Evolutionary conservation across 2,113 vertebrate genomes (phyloP), one percentile per base, ranked within the genome.

Genomic region (Anhinga anhinga): DNA sequence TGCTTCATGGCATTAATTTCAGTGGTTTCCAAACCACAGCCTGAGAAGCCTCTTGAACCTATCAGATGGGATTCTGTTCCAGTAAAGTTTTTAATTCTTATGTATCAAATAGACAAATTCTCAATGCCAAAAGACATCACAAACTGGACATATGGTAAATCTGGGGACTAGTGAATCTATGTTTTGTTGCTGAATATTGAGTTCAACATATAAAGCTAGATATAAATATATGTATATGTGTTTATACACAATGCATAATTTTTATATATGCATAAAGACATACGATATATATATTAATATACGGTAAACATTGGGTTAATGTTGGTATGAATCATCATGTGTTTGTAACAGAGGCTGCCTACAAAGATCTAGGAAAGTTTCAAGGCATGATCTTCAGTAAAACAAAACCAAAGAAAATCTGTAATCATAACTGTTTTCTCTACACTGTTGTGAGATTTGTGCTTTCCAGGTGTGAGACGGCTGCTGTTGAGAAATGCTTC

Each of bases 1-100:
- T 88, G 40, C 29, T 90, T 90, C 19, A 71, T 59, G 59, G n/a
- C 23, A 82, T 93, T 93, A 3, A 63, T 92, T 96, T 83, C 56
- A 92, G 40, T 69, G 67, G 52, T 93, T 95, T 95, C 65, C 27
- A 88, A 81, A 93, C 72, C 65, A 90, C 83, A 93, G 44, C n/a
- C 44, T 78, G 47, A 93, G 80, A 94, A 92, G 13, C 26, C 21
- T 91, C 56, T 52, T 78, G 73, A 82, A 92, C 17, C 80, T 69
- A 78, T 53, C 12, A 32, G 67, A 36, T 9, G 65, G 42, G 36
- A 83, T 88, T 74, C 55, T 65, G 17, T 78, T 86, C 61, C 61
- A 83, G 40, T 52, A 29, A 81, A 34, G 7, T 27, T 96, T 92
- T 90, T 63, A 81, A 67, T 86, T 15, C 59, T 55, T 49, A 29